Evolutionary conservation across 2,888 invertebrate species (phyloP).

Genomic region (Mythimna loreyi): DNA sequence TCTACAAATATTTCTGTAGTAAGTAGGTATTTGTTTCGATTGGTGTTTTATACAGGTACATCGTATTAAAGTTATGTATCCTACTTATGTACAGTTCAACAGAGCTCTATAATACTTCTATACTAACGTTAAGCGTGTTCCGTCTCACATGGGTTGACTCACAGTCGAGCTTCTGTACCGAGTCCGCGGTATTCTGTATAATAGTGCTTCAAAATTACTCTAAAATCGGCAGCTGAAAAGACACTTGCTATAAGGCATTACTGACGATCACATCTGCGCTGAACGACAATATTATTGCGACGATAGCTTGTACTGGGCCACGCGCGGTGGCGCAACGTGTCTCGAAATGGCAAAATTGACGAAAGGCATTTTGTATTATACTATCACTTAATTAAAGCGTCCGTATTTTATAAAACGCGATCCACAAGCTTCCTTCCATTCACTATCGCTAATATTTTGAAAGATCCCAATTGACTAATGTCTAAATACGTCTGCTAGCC

Average conservation of each 20-base stretch:
- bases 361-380: constrained; percentile 69
- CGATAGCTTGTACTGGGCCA: constrained; percentile 33
- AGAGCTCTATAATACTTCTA: constrained; percentile 38
- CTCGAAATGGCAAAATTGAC: constrained; percentile 63
- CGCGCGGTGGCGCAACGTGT: constrained; percentile 32
- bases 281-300: constrained; percentile 50
- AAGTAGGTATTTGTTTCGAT: constrained; percentile 47
- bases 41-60: constrained; percentile 58
- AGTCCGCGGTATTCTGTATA: constrained; percentile 48
- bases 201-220: constrained; percentile 57
- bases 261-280: constrained; percentile 56
- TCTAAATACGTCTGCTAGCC: constrained; percentile 34
- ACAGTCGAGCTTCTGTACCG: constrained; percentile 45
- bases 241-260: constrained; percentile 73
- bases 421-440: constrained; percentile 41
- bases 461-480: constrained; percentile 60
- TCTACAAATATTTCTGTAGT: constrained; percentile 39
- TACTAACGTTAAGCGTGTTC: constrained; percentile 42
- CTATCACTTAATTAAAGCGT: constrained; percentile 71
- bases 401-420: constrained; percentile 41
- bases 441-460: constrained; percentile 37
- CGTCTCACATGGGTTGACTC: constrained; percentile 52
- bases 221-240: constrained; percentile 66
- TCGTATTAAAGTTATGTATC: constrained; percentile 50
- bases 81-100: constrained; percentile 56